Percentiles rank a stretch among this genome's conserved stretches.
phyloP scores from a whole-genome alignment of 2,797 vertebrate species.

The Heliangelus exortis region DNA sequence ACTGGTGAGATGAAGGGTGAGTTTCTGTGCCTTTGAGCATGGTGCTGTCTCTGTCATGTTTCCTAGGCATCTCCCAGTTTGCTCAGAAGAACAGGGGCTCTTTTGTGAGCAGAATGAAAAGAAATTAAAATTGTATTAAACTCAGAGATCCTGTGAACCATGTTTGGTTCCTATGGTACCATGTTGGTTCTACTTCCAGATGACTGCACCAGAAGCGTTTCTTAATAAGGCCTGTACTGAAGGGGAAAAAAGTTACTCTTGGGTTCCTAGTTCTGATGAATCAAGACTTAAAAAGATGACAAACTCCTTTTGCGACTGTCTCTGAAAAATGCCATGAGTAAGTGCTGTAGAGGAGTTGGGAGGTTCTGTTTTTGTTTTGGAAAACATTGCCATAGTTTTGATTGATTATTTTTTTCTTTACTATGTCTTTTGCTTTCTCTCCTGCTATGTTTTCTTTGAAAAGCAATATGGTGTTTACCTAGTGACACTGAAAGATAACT shows the following conservation, averaged over 20 bases:
- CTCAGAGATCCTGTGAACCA: not conserved
- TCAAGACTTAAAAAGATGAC: not conserved
- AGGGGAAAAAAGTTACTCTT: not conserved
- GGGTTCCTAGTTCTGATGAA: not conserved
- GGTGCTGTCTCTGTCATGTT: not conserved
- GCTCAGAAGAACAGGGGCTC: not conserved
- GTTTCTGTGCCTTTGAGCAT: not conserved
- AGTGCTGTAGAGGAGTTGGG: not conserved
- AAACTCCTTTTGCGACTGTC: not conserved
- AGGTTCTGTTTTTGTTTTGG: not conserved
- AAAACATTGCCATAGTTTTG: not conserved
- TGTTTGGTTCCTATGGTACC: not conserved
- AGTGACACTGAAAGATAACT: constrained; percentile 38
- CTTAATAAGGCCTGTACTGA: not conserved
- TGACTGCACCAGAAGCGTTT: not conserved
- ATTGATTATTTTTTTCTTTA: not conserved
- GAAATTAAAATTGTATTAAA: not conserved
- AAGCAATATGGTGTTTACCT: constrained; percentile 50
- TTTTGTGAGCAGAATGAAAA: not conserved
- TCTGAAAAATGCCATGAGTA: not conserved
- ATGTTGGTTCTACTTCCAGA: not conserved
- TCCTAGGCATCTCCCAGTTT: not conserved
- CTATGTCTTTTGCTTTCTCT: not conserved
- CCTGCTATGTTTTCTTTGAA: constrained; percentile 31
- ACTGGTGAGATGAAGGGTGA: not conserved